Percentiles rank a stretch among this genome's conserved stretches.
phyloP scores from a whole-genome alignment of 92 coral and sea anemone genomes.

The Porites evermanni region DNA sequence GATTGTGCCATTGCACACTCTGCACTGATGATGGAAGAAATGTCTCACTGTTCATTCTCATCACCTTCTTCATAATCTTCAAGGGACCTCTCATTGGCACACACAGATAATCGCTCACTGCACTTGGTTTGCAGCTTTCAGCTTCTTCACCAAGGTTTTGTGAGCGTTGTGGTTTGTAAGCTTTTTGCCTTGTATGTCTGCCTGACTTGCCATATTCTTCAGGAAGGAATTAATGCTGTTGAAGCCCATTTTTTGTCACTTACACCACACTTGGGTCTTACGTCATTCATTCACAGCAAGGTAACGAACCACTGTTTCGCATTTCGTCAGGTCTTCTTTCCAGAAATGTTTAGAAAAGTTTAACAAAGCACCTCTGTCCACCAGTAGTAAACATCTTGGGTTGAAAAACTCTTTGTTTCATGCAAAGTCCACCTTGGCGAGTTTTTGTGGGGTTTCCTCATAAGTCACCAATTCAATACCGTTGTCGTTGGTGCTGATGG shows the following conservation, averaged over 20 bases:
- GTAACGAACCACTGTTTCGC: slow-evolving; percentile 31
- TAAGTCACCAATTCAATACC: slow-evolving; percentile 14
- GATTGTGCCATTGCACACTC: no score
- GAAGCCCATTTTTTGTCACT: slow-evolving; percentile 46
- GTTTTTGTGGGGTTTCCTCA: slow-evolving; percentile 51
- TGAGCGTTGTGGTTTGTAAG: slow-evolving; percentile 27
- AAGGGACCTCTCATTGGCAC: slow-evolving; percentile 34
- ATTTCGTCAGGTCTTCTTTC: slow-evolving; percentile 25
- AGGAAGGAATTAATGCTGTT: slow-evolving; percentile 26
- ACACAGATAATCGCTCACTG: slow-evolving; percentile 27
- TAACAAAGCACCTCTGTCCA: slow-evolving; percentile 10
- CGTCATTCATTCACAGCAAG: slow-evolving; percentile 18
- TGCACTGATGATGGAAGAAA: no score
- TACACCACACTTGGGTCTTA: slow-evolving; percentile 39
- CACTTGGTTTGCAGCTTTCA: slow-evolving; percentile 38
- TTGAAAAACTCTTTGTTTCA: slow-evolving; percentile 15
- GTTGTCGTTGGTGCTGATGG: slow-evolving; percentile 16
- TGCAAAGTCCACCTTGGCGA: slow-evolving; percentile 34
- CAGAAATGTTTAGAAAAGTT: slow-evolving; percentile 11
- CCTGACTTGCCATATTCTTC: slow-evolving; percentile 5
- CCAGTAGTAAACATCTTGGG: slow-evolving; percentile 44
- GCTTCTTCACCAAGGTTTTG: slow-evolving; percentile 37
- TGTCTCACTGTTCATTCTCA: slow-evolving; percentile 36
- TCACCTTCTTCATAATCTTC: slow-evolving; percentile 51
- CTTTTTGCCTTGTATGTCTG: slow-evolving; percentile 3